Base-by-base conservation (phyloP, 2,888 invertebrate species). In the Thecocarcelia acutangulata region DNA sequence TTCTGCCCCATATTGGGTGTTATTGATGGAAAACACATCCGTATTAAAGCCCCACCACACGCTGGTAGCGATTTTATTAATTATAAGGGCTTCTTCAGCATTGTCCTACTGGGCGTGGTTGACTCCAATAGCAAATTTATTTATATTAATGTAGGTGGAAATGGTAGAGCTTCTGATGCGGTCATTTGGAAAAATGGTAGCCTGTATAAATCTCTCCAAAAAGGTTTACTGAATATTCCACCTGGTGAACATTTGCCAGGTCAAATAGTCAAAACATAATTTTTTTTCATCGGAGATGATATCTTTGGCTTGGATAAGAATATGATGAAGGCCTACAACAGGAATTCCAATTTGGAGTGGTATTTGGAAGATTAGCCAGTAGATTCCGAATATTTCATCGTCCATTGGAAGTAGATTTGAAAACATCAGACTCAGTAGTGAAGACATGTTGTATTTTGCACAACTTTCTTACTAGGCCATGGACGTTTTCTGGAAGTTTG, bases 361-460 rank as follows among this genome's bases (percentile, higher is more conserved):
- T 15, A 5, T 44, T 44, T 1, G 44, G 44, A 3, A 44, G 44
- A 44, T 8, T 44, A 9, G n/a, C 44, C 1, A 44, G 44, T n/a
- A 13, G 44, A n/a, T 75, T 75, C 37, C 17, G 50, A 0, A 68
- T 75, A 19, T 75, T 75, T 33, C 37, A 59, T 15, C 15, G 75
- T 2, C 74, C 74, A 12, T 48, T 75, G 33, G 68, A 75, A 42
- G 66, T 76, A 1, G 15, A 59, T 17, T 37, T 44, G 13, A 40
- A 42, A 1, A 69, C 44, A 2, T 15, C 15, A 1, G 63, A 74
- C 33, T n/a, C 46, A 4, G 13, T 54, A 6, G 54, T 64, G 1
- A 64, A 40, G 37, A 21, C 64, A 74, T 64, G 12, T n/a, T n/a
- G n/a, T n/a, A n/a, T n/a, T n/a, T n/a, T n/a, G n/a, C n/a, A n/a